Evolutionary conservation across 2,888 invertebrate species (phyloP), one percentile per base, ranked within the genome.

Genomic region (Ethmia dodecea): DNA sequence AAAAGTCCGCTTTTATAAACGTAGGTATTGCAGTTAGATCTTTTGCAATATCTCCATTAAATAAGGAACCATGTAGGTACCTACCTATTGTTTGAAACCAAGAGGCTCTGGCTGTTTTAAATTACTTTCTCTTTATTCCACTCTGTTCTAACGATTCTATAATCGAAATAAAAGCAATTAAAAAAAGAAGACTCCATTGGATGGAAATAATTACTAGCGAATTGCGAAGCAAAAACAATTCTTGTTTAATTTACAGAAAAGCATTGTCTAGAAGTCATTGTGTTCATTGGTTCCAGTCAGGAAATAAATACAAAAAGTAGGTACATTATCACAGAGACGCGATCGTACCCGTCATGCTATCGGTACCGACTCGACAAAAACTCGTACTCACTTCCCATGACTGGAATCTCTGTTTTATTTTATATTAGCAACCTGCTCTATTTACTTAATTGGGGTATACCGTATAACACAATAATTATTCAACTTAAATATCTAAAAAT

Each of bases 371-470:
- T 57, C 45, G 52, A 70, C 52, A 77, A 76, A 81, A 77, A 75
- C 64, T 47, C 49, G 59, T 60, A 72, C 46, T 71, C 77, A 69
- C 58, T 83, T 83, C 84, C 84, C 84, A 84, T 83, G 84, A 84
- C 84, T 72, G 56, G 54, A 60, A 58, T 64, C 61, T 60, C 47
- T 42, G 41, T 47, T 47, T 49, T 44, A 46, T 42, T 50, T 49
- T 38, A 37, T 37, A 45, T 36, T 38, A 37, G 9, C 13, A 32
- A 37, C 28, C 30, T 28, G 26, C 36, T 38, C 38, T 38, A 35
- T 33, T 40, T 35, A 28, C n/a, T n/a, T n/a, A n/a, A n/a, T n/a
- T n/a, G n/a, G n/a, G n/a, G n/a, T n/a, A n/a, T n/a, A n/a, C n/a
- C n/a, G n/a, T n/a, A n/a, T n/a, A n/a, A n/a, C n/a, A n/a, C n/a